Evolutionary conservation across 2,888 invertebrate species (phyloP), one percentile per base, ranked within the genome.

Genomic region (Sphaerophoria rueppellii): DNA sequence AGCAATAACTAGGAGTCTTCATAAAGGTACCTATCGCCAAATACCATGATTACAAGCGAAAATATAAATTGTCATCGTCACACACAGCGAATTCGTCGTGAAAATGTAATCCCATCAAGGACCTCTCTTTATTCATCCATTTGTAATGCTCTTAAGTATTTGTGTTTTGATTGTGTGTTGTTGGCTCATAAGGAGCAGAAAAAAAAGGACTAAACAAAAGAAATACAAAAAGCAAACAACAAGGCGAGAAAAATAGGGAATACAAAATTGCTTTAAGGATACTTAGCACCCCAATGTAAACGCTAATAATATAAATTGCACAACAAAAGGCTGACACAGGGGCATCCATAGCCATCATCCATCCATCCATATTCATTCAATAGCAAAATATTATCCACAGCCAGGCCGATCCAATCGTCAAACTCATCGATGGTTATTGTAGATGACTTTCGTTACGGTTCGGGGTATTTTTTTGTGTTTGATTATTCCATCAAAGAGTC

Each of bases 61-160:
- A 24, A 24, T 24, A 24, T 2, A 24, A 24, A 24, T 24, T 24
- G 24, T 24, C 2, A 2, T 24, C 1, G 24, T 24, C 24, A 24
- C 24, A 24, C 24, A 24, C 24, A 24, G 24, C 1, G 24, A 24
- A 24, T 24, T 24, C 24, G 24, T 24, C 60, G 35, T 52, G 40
- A 67, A 24, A 54, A 67, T 71, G 46, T 78, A 82, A 78, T 82
- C 73, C 50, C 24, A 74, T 71, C 71, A 83, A 83, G 75, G 65
- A 61, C 71, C 79, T 67, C 79, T 67, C 70, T 78, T 70, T 65
- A 74, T 78, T 70, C 73, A 74, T 46, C 70, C 70, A 78, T 78
- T 78, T 73, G 57, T 74, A 78, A 71, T 82, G 74, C 74, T 79
- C 71, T 83, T 79, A 79, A 83, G 83, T 79, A 79, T 75, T 81